phyloP scores from a whole-genome alignment of 2,888 invertebrate species.

The Amphipyra tragopoginis region DNA sequence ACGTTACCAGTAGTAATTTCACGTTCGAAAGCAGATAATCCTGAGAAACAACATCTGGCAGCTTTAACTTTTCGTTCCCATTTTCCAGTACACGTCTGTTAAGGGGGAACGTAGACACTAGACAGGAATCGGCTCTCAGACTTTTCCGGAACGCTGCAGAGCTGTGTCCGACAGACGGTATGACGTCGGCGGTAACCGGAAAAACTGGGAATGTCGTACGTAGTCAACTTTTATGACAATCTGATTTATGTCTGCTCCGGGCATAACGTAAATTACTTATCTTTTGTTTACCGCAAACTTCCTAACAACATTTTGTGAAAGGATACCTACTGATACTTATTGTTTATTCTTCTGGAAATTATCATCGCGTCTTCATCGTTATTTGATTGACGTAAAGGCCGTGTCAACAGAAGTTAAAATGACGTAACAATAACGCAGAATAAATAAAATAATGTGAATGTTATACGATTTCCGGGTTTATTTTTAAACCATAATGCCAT shows the following conservation, averaged over 20 bases:
- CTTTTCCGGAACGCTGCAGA: conserved; percentile 26
- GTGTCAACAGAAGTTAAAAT: no score
- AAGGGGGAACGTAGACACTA: conserved; percentile 24
- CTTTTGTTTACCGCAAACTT: conserved; percentile 12
- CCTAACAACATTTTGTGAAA: conserved; percentile 19
- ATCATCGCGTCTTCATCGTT: no score
- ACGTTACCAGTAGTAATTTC: neutral
- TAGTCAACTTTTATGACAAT: conserved; percentile 33
- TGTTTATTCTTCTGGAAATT: no score
- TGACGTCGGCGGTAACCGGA: conserved; percentile 48
- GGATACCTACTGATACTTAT: no score
- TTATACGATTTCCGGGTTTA: no score
- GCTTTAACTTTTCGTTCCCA: conserved; percentile 41
- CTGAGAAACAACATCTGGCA: conserved; percentile 30
- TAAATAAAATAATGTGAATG: no score
- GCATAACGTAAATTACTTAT: conserved; percentile 21
- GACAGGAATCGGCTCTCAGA: conserved; percentile 29
- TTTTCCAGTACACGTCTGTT: conserved; percentile 28
- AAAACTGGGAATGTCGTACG: conserved; percentile 40
- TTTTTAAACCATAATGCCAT: no score
- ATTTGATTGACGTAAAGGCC: no score
- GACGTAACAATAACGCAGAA: no score
- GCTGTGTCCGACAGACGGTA: conserved; percentile 37
- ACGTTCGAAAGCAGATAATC: conserved; percentile 11
- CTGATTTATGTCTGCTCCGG: conserved; percentile 23